Percentiles rank a stretch among this genome's conserved stretches.
Conservation (phyloP, 2,113 vertebrate genomes). For the Corvus moneduloides region DNA sequence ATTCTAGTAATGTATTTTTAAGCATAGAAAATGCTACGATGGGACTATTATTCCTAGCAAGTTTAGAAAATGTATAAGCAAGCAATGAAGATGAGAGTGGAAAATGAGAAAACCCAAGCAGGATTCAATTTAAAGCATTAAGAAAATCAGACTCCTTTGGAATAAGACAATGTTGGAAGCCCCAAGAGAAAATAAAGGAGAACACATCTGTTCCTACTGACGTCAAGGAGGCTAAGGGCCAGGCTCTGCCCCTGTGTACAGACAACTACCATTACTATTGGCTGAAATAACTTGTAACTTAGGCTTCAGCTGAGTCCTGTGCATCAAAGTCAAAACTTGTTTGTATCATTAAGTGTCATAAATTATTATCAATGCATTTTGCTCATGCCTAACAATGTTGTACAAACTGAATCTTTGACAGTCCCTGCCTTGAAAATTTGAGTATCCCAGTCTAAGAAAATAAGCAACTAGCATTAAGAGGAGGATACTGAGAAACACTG, state of each 20-base stretch:
- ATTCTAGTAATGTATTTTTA: not conserved
- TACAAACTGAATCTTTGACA: not conserved
- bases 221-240: not conserved
- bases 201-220: not conserved
- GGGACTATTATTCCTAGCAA: not conserved
- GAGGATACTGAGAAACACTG: not conserved
- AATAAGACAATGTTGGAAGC: not conserved
- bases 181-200: not conserved
- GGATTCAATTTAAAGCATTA: not conserved
- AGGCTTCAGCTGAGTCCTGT: not conserved
- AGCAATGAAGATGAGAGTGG: not conserved
- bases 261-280: not conserved
- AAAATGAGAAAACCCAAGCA: not conserved
- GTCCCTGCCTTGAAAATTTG: not conserved
- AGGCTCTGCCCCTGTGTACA: not conserved
- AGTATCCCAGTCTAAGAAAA: not conserved
- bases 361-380: not conserved
- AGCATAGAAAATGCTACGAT: not conserved
- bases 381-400: not conserved
- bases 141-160: not conserved
- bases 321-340: not conserved
- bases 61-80: not conserved
- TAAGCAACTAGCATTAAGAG: not conserved
- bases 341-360: not conserved
- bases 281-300: not conserved